Evolutionary conservation across 2,113 vertebrate species (phyloP).

Genomic region (Phyllostomus discolor): DNA sequence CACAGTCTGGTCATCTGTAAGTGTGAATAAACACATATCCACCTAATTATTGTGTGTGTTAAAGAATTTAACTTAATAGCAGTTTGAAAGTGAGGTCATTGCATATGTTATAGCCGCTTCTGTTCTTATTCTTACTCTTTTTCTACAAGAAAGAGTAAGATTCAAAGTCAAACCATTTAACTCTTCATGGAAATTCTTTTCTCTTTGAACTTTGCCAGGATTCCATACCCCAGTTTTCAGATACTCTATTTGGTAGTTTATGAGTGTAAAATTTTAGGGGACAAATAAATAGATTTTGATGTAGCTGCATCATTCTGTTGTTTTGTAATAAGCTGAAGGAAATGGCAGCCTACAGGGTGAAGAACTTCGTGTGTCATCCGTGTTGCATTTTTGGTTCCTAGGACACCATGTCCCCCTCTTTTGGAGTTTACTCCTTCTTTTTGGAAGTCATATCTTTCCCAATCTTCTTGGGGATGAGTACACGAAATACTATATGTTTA

Average conservation of each 20-base stretch:
- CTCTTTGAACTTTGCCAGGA: neutral
- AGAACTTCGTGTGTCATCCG: neutral
- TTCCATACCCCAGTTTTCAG: neutral
- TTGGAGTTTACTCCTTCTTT: neutral
- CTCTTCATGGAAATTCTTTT: neutral
- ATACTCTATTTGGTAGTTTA: neutral
- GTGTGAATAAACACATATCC: neutral
- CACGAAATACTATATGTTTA: neutral
- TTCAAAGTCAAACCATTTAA: neutral
- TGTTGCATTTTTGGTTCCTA: neutral
- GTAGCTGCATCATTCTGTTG: neutral
- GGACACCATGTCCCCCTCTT: neutral
- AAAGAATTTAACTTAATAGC: neutral
- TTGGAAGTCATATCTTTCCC: neutral
- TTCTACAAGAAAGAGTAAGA: neutral
- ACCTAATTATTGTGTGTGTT: neutral
- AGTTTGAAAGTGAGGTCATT: neutral
- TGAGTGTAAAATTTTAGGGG: neutral
- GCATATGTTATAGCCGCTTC: neutral
- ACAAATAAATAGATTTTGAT: neutral
- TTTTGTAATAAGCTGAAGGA: neutral
- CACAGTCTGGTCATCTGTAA: neutral
- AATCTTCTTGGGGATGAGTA: neutral
- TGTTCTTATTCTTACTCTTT: neutral
- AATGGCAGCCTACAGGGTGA: neutral